Evolutionary conservation across 2,797 vertebrate species (phyloP), one percentile per base, ranked within the genome.

Genomic region (Pseudochaenichthys georgianus): DNA sequence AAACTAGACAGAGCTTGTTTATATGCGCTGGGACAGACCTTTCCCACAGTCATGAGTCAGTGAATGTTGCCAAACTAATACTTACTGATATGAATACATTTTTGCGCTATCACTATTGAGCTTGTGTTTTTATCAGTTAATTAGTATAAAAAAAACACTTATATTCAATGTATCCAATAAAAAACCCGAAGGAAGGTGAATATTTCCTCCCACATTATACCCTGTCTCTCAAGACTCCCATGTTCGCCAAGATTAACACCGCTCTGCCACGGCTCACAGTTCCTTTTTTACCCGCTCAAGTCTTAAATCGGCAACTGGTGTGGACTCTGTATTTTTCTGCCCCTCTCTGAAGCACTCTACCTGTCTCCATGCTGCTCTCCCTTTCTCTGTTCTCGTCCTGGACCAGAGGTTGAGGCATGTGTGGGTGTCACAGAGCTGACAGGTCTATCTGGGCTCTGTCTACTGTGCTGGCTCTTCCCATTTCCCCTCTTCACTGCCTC

Each of bases 361-460:
- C 82, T 86, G 86, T 73, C 62, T 70, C 63, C 12, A 43, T 73
- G 64, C 82, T 60, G 57, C 75, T 68, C 60, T 50, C 28, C 48
- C 75, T 77, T 47, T 69, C 80, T 64, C 72, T 62, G 64, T 48
- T 82, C 70, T 73, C 51, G 64, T 73, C 66, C 71, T 63, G 67
- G 83, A 87, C 75, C 77, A 61, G 80, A 88, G 87, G 70, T 76
- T 92, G 88, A 93, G 70, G 84, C 73, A 92, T 92, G 88, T 65
- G 90, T 82, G 88, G 86, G 81, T 90, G 89, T 92, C 90, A 87
- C 71, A 1, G 70, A 88, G 84, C 81, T 90, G 92, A 90, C 92
- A 93, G 89, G 88, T 93, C 91, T 93, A 93, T 93, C 91, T 93
- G 82, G 80, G 87, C 83, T 87, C 84, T 81, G 91, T 92, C 89